Evolutionary conservation across 1,140 invertebrate genomes (phyloP), one percentile per base, ranked within the genome.

Genomic region (Vanessa atalanta): DNA sequence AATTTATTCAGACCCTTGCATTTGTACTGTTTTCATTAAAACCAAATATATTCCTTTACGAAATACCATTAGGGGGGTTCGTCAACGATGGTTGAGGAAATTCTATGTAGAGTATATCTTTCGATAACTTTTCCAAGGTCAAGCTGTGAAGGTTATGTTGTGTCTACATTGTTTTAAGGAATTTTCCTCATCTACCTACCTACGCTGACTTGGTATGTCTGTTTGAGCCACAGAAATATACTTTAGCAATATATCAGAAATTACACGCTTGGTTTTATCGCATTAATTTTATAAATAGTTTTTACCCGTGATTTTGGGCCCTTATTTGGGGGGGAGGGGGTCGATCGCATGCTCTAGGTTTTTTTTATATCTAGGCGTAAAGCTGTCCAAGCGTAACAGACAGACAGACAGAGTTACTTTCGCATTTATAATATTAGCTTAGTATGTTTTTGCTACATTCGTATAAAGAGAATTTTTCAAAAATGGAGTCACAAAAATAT

Each of bases 71-170:
- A 63, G 77, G 77, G 76, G 65, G 67, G 77, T 4, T 75, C 77
- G 50, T 23, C 43, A 13, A 69, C 51, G 51, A 43, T 76, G 70
- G 75, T 66, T 51, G 15, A 61, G 57, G 53, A 61, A 55, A 47
- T 69, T 14, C 51, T 68, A 47, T 69, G 47, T 12, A 69, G 31
- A 47, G 14, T 55, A 53, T 47, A 47, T 69, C 66, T 57, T 57
- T 47, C 31, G 76, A 69, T 70, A 43, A 61, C 12, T 61, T 72
- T 72, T 50, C 68, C 71, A 80, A 80, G 76, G 79, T 78, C 76
- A 78, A 20, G 73, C 53, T 60, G 65, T 75, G 73, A 80, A 80
- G 79, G 79, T 80, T 70, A 73, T 76, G 70, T 80, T 80, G 70
- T 80, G 76, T 80, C 71, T 73, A 31, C 31, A 15, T 68, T 47